Conservation (phyloP, 2,113 vertebrate genomes). For the Isichthys henryi region DNA sequence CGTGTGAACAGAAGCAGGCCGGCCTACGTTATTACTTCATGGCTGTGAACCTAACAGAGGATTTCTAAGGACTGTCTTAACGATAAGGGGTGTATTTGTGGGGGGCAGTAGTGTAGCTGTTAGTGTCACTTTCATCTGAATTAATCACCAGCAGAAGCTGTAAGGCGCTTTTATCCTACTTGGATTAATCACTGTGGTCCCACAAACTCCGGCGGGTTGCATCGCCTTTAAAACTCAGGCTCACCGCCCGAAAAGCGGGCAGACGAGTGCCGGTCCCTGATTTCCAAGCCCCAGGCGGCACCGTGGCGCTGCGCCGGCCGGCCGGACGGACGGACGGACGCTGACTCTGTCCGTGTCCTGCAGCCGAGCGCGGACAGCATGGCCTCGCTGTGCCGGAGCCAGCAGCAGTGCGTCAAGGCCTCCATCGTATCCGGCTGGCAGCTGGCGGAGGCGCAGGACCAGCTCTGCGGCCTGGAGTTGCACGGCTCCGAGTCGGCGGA, state of each 20-base stretch:
- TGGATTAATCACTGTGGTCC: not conserved
- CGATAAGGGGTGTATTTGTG: not conserved
- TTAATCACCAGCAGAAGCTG: not conserved
- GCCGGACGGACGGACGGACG: no score
- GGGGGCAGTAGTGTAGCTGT: not conserved
- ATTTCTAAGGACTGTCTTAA: not conserved
- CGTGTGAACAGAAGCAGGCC: not conserved
- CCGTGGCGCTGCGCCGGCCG: not conserved
- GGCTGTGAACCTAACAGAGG: not conserved
- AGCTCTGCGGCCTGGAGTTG: conserved; percentile 78
- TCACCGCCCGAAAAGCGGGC: not conserved
- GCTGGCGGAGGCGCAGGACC: conserved; percentile 90
- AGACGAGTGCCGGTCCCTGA: not conserved
- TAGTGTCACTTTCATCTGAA: not conserved
- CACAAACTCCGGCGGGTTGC: not conserved
- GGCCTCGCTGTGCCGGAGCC: conserved; percentile 77
- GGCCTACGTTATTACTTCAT: not conserved
- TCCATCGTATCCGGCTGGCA: conserved; percentile 86
- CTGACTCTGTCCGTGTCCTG: conserved; percentile 11
- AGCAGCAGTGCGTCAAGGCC: conserved; percentile 79
- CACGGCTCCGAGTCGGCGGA: conserved; percentile 87
- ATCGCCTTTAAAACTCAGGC: not conserved
- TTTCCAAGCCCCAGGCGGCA: not conserved
- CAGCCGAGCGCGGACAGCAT: conserved; percentile 66
- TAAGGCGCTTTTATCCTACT: not conserved